Conservation (phyloP, 1,140 invertebrate species). For the Calephelis nemesis region DNA sequence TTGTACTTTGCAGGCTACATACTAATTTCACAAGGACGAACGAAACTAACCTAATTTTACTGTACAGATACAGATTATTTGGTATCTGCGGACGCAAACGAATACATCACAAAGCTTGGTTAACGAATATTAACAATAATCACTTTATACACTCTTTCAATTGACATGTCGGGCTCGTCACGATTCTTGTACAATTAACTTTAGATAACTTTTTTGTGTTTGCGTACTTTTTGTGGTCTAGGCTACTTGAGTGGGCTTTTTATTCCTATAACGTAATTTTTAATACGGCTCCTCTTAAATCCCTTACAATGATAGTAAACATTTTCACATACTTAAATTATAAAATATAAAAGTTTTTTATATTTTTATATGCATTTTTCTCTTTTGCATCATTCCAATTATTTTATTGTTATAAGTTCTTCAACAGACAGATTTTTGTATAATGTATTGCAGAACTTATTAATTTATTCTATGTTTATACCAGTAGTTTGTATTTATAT, state of each 20-base stretch:
- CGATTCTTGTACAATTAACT: slow-evolving; percentile 67
- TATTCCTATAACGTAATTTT: background rate
- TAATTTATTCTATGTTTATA: background rate
- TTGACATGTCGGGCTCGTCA: slow-evolving; percentile 72
- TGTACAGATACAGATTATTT: background rate
- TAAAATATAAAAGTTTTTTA: too few species aligned
- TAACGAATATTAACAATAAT: slow-evolving; percentile 53
- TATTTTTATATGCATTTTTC: too few species aligned
- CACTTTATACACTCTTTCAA: slow-evolving; percentile 65
- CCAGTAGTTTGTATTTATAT: background rate
- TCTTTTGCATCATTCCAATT: too few species aligned
- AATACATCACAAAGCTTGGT: slow-evolving; percentile 16
- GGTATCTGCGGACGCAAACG: slow-evolving; percentile 19
- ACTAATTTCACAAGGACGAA: slow-evolving; percentile 27
- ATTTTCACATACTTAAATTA: too few species aligned
- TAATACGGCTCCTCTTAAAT: too few species aligned
- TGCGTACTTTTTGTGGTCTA: slow-evolving; percentile 32
- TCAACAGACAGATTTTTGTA: too few species aligned
- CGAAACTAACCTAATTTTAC: background rate
- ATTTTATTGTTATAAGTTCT: too few species aligned
- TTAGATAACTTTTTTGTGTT: slow-evolving; percentile 45
- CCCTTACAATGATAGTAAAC: too few species aligned
- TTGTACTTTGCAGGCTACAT: slow-evolving; percentile 71
- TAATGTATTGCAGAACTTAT: background rate
- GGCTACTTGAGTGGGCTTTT: slow-evolving; percentile 30